phyloP scores from a whole-genome alignment of 2,888 invertebrate genomes.

The Volucella zonaria region DNA sequence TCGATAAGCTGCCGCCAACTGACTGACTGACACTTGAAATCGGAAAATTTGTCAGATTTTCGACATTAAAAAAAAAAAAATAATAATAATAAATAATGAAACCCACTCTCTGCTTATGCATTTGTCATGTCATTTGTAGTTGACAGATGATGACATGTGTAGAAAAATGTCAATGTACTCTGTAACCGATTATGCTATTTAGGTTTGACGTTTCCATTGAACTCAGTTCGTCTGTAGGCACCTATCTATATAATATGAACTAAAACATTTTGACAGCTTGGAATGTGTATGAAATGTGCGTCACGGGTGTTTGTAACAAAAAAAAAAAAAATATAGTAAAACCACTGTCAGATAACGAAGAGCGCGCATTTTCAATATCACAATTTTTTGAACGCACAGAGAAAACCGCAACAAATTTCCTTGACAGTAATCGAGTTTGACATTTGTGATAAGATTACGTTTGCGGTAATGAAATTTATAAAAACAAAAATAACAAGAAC shows the following conservation, averaged over 20 bases:
- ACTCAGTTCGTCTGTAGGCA: conserved; percentile 22
- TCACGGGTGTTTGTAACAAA: conserved; percentile 30
- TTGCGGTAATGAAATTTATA: conserved; percentile 50
- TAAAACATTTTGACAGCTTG: not conserved
- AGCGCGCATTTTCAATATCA: not conserved
- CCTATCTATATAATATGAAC: not conserved
- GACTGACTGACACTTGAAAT: conserved; percentile 9
- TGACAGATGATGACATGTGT: conserved; percentile 40
- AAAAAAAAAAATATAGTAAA: not conserved
- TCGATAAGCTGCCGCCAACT: conserved; percentile 18
- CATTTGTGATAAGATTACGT: conserved; percentile 52
- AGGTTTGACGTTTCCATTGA: conserved; percentile 21
- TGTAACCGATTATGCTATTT: not conserved
- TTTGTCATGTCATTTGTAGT: conserved; percentile 29
- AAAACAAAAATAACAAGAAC: conserved; percentile 17
- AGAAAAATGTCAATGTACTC: conserved; percentile 46
- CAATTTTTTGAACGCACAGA: not conserved
- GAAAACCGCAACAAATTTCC: conserved; percentile 8
- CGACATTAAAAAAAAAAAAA: not conserved
- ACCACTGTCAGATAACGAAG: not conserved
- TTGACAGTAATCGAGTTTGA: conserved; percentile 39
- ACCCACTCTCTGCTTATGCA: not conserved
- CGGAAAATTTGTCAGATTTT: conserved; percentile 19
- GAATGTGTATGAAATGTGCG: conserved; percentile 39
- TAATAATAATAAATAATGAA: not conserved